A percentile compares a stretch with the other conserved stretches of the same genome.
phyloP scores from a whole-genome alignment of 2,797 vertebrate species.

The Limnodromus scolopaceus region DNA sequence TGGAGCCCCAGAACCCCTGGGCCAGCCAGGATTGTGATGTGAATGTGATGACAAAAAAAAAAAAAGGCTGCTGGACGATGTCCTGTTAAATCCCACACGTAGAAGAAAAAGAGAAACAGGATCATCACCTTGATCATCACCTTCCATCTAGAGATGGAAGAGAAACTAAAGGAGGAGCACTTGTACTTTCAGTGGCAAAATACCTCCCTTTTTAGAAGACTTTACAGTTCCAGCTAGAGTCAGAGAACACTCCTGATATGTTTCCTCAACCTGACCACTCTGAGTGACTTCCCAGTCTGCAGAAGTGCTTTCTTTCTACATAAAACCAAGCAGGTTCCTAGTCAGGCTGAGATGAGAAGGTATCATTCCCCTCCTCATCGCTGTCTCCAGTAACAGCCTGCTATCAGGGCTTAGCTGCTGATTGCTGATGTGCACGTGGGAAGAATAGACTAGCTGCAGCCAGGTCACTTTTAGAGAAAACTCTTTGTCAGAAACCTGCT shows the following conservation, averaged over 20 bases:
- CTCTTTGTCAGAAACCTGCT: neutral
- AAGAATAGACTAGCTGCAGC: neutral
- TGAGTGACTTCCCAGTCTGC: neutral
- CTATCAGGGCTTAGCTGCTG: neutral
- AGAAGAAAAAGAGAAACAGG: neutral
- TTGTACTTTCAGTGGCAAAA: neutral
- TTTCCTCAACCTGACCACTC: neutral
- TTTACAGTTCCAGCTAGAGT: neutral
- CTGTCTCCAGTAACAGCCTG: neutral
- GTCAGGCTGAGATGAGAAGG: neutral
- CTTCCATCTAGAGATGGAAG: neutral
- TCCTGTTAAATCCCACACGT: neutral
- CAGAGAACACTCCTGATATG: neutral
- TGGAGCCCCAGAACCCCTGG: neutral
- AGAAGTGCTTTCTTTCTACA: neutral
- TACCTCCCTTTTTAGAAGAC: neutral
- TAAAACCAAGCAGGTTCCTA: neutral
- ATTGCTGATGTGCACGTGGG: no score
- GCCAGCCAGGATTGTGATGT: neutral
- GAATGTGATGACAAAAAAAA: neutral
- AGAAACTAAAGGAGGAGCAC: neutral
- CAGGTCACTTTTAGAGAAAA: neutral
- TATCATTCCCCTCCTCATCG: neutral
- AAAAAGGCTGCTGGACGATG: neutral
- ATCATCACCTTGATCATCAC: no score